These are phyloP conservation scores for Leptopilina myrica DNA, from an alignment of 2,888 invertebrate species.

Conservation along the genomic window DNA sequence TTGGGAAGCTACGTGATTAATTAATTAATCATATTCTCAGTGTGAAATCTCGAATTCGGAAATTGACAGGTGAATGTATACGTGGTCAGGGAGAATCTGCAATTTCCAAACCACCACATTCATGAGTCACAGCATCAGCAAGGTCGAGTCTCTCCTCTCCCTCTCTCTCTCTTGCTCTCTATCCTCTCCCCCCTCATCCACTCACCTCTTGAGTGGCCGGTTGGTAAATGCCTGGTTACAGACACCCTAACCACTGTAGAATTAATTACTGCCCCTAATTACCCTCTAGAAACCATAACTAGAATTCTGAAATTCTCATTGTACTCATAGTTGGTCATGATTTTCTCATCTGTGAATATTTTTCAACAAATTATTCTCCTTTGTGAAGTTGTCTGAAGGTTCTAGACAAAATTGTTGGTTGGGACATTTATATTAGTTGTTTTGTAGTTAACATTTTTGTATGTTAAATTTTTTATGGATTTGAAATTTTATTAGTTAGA, in stretches of 20 bases:
- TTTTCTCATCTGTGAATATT: too few relatives aligned
- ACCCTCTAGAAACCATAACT: slow-evolving; percentile 54
- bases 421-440: too few relatives aligned
- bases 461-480: too few relatives aligned
- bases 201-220: slow-evolving; percentile 37
- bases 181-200: background rate
- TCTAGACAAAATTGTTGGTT: too few relatives aligned
- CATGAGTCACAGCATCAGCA: background rate
- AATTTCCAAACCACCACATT: slow-evolving; percentile 15
- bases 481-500: too few relatives aligned
- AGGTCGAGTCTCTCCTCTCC: background rate
- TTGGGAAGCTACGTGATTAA: background rate
- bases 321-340: too few relatives aligned
- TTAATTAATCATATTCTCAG: background rate
- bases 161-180: background rate
- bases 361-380: too few relatives aligned
- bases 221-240: slow-evolving; percentile 49
- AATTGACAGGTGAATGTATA: background rate
- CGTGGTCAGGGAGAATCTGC: background rate
- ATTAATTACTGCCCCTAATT: slow-evolving; percentile 69
- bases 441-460: too few relatives aligned
- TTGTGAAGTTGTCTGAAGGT: too few relatives aligned
- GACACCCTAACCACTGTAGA: slow-evolving; percentile 59
- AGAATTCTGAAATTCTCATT: background rate
- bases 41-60: background rate